These are phyloP conservation scores for Ornithoptera alexandrae DNA, from an alignment of 2,888 invertebrate species.

Conservation along the genomic window DNA sequence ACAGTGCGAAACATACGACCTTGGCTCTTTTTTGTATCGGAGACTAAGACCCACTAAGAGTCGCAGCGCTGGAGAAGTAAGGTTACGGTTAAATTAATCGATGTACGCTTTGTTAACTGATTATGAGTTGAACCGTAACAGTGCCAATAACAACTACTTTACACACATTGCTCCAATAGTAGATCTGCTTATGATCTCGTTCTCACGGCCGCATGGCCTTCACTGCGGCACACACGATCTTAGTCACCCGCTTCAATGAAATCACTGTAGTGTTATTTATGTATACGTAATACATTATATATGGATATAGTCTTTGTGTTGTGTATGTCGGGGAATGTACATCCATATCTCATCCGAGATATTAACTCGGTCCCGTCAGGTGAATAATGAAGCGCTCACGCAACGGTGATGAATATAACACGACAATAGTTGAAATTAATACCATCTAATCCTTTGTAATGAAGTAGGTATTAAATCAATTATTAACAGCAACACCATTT, in stretches of 20 bases:
- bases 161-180: slow-evolving; percentile 12
- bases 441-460: slow-evolving; percentile 13
- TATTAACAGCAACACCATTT: slow-evolving; percentile 3
- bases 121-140: background rate
- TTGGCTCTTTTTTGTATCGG: no score
- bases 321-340: background rate
- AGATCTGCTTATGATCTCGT: slow-evolving; percentile 18
- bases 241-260: slow-evolving; percentile 20
- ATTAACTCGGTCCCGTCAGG: no score
- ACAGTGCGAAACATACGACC: no score
- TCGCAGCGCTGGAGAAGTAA: no score
- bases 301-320: background rate
- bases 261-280: slow-evolving; percentile 3
- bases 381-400: no score
- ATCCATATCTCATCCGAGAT: no score
- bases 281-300: background rate
- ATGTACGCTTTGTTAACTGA: background rate
- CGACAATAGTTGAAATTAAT: slow-evolving; percentile 2
- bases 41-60: no score
- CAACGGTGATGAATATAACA: background rate
- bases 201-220: slow-evolving; percentile 16
- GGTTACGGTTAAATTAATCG: background rate
- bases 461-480: slow-evolving; percentile 14
- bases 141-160: slow-evolving; percentile 15
- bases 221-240: slow-evolving; percentile 17